These are phyloP conservation scores for Ceyx cyanopectus DNA, from an alignment of 2,113 vertebrate species.

Conservation along the genomic window DNA sequence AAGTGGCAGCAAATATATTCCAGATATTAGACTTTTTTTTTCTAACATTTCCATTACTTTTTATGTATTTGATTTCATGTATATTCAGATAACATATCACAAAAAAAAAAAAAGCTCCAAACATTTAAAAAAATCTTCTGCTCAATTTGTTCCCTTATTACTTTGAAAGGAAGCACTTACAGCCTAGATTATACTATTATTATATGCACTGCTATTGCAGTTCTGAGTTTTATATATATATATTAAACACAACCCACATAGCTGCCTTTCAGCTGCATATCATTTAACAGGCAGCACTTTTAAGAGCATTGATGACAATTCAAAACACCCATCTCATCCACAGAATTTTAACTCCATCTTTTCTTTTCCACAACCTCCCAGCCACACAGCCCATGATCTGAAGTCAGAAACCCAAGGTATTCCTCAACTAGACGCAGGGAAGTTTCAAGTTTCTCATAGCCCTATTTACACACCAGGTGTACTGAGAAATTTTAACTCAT, in stretches of 20 bases:
- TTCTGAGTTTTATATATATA: neutral
- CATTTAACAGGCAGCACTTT: neutral
- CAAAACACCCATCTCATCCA: neutral
- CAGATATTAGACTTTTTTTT: neutral
- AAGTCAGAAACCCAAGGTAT: neutral
- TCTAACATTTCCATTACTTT: neutral
- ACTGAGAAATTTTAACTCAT: neutral
- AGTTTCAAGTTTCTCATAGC: neutral
- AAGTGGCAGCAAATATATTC: neutral
- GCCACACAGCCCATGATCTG: neutral
- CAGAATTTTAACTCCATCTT: neutral
- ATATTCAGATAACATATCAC: neutral
- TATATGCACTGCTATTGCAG: neutral
- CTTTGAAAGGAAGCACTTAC: neutral
- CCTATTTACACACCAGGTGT: neutral
- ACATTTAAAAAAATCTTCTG: neutral
- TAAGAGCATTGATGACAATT: neutral
- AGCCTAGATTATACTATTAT: neutral
- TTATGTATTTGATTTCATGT: neutral
- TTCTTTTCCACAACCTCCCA: neutral
- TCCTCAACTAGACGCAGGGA: neutral
- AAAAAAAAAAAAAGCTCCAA: neutral
- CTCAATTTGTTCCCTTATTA: neutral
- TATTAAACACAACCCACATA: neutral
- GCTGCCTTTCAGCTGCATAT: neutral